Evolutionary conservation across 2,113 vertebrate genomes (phyloP), one percentile per base, ranked within the genome.

Genomic region (Thryonomys swinderianus): DNA sequence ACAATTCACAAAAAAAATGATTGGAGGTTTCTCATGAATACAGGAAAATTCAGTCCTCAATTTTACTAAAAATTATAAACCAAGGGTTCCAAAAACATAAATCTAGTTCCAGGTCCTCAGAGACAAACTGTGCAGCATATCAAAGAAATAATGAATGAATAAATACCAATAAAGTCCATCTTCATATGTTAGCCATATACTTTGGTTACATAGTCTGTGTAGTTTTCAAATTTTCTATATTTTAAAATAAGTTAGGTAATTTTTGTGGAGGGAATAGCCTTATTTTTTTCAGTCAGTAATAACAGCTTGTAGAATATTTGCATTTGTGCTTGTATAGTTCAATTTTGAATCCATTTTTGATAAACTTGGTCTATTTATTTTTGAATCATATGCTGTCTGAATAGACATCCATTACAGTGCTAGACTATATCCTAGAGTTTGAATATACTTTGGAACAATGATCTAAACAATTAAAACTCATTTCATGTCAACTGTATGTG

Each of bases 11-110:
- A 93, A 92, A n/a, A 88, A 84, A 71, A 13, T 64, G 17, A 89
- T 18, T 59, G 30, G 37, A 82, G 59, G 66, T 62, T 5, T 74
- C 1, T 27, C 74, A 42, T 51, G 93, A 87, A 34, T 27, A 62
- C 30, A 42, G 42, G 73, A 48, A 93, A 86, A 73, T 92, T 89
- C 9, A 57, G 20, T 4, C n/a, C 30, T 88, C 10, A 62, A 14
- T 74, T 86, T 13, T 76, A 89, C 89, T 40, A 81, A 85, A 57
- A 96, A 84, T 32, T 90, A 3, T 55, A 64, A 90, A 74, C 20
- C 73, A 5, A 95, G 96, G 67, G 10, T 12, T 78, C 27, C 84
- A 42, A 82, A 51, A 84, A 66, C 59, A 88, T 51, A 69, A 18
- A n/a, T n/a, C n/a, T 48, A 30, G 7, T 91, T 25, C 61, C 40